phyloP scores from a whole-genome alignment of 2,797 vertebrate genomes.

The Lepus townsendii region DNA sequence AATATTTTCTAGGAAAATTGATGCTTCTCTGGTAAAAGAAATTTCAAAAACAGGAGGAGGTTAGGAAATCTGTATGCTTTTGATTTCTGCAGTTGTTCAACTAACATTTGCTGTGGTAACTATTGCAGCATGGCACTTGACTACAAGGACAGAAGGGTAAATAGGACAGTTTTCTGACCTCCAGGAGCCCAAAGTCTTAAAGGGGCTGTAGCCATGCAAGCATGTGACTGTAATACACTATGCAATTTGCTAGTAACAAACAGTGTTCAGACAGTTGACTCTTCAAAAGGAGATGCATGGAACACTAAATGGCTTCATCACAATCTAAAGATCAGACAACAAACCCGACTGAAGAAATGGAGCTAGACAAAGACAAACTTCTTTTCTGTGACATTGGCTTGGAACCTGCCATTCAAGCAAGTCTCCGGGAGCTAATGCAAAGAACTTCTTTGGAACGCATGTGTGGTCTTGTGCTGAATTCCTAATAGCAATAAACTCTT shows the following conservation, averaged over 20 bases:
- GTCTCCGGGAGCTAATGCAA: conserved; percentile 12
- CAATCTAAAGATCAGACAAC: not conserved
- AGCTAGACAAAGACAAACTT: not conserved
- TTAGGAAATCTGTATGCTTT: conserved; percentile 10
- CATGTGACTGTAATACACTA: not conserved
- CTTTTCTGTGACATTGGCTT: not conserved
- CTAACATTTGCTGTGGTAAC: not conserved
- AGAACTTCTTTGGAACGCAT: not conserved
- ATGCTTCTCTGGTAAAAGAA: not conserved
- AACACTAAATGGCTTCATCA: not conserved
- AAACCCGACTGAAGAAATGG: not conserved
- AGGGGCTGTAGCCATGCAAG: not conserved
- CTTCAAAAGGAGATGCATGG: conserved; percentile 2
- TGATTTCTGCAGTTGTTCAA: conserved; percentile 5
- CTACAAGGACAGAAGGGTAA: not conserved
- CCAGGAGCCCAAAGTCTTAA: not conserved
- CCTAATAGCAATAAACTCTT: conserved; percentile 11
- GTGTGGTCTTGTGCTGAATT: not conserved
- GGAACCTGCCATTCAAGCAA: not conserved
- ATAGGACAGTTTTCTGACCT: not conserved
- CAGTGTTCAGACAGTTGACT: not conserved
- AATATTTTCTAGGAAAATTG: conserved; percentile 10
- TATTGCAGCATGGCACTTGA: not conserved
- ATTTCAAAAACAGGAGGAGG: not conserved
- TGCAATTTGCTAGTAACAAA: not conserved